Base-by-base conservation (phyloP, 2,888 invertebrate genomes). In the Parnassius smintheus region DNA sequence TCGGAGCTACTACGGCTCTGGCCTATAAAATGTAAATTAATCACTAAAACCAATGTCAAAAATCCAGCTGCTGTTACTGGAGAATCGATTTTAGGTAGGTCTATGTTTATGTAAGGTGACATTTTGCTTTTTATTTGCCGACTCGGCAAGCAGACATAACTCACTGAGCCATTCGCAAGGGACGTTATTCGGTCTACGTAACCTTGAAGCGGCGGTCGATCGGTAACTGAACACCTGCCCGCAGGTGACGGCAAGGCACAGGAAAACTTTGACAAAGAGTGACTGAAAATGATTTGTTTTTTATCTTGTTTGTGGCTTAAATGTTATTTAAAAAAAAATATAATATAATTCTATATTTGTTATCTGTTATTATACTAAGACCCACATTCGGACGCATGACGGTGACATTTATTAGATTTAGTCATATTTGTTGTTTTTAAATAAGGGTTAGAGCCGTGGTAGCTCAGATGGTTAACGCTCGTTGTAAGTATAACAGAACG, bases 131-230 rank as follows among this genome's bases (percentile, higher is more conserved):
- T 25, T 35, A 35, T 51, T 25, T 7, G 8, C 25, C 9, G 18
- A 50, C 10, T 25, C 18, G 25, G 22, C 25, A 25, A 51, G 25
- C 11, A 11, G 18, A 51, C 22, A 22, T 11, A 51, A 11, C 25
- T 25, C 51, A 11, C 25, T 25, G 51, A 22, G 12, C 22, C 51
- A 51, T 11, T 51, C 4, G 18, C 12, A 18, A 50, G 8, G 22
- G 50, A 18, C 50, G 13, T 50, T 9, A 10, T 50, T 50, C 8
- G 18, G 50, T 10, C 18, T 13, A 18, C 22, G 35, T 11, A 11
- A 51, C 51, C 51, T 51, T 51, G 51, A 25, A 25, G 25, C 11
- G 11, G 1, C 25, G 51, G 51, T 51, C 25, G 51, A 51, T 51
- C 25, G 25, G 22, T 25, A 25, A 51, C 25, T 10, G 11, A 51